These are phyloP conservation scores for Balearica regulorum DNA, from an alignment of 2,797 vertebrate genomes.

Conservation along the genomic window DNA sequence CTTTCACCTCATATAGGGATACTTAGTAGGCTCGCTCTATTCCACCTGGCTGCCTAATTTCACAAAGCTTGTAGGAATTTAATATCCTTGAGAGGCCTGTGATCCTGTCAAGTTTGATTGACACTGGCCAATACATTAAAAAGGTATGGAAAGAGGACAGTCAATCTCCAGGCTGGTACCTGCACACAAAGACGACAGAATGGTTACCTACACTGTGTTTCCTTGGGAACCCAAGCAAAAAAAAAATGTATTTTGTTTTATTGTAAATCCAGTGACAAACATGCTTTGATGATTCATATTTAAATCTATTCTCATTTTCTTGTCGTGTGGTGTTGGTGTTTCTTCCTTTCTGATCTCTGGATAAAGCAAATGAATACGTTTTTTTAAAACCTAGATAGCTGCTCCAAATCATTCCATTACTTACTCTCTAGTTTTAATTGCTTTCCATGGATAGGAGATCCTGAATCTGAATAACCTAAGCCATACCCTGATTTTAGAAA, in stretches of 20 bases:
- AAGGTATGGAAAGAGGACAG: background rate
- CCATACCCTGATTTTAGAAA: constrained; percentile 37
- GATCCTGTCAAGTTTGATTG: background rate
- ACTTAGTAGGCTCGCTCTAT: background rate
- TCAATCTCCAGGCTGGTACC: background rate
- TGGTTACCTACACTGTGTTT: background rate
- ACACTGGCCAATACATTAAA: background rate
- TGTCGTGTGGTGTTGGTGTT: background rate
- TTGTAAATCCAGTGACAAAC: background rate
- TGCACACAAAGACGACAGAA: background rate
- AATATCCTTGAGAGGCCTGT: background rate
- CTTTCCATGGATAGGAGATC: background rate
- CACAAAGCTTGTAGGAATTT: background rate
- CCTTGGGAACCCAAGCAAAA: background rate
- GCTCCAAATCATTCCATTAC: background rate
- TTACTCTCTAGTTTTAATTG: background rate
- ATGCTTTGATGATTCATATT: background rate
- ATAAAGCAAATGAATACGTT: background rate
- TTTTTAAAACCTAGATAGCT: background rate
- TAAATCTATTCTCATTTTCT: background rate
- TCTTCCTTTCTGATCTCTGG: background rate
- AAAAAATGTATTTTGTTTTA: background rate
- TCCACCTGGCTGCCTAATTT: background rate
- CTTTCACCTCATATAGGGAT: background rate
- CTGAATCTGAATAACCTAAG: background rate